Evolutionary conservation across 2,888 invertebrate genomes (phyloP).

Genomic region (Brachycybe producta): DNA sequence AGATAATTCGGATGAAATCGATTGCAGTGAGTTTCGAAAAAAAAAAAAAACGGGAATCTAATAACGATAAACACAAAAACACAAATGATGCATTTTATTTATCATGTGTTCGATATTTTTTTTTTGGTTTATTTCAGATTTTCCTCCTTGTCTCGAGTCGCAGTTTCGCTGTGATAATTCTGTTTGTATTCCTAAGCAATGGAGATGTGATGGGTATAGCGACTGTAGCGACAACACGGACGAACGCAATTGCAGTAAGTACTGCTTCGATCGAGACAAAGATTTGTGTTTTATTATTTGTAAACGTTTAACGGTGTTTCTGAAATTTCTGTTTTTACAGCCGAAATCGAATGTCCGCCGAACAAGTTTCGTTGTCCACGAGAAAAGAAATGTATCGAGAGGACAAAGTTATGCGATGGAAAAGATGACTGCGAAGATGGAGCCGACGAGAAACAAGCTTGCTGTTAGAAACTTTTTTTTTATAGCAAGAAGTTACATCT

Average conservation of each 20-base stretch:
- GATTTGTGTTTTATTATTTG: not conserved
- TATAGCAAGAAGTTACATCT: not conserved
- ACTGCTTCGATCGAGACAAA: not conserved
- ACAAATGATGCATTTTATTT: slow-evolving; percentile 14
- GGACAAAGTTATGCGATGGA: slow-evolving; percentile 77
- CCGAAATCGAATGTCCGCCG: slow-evolving; percentile 71
- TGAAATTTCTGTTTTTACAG: slow-evolving; percentile 17
- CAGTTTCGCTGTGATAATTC: slow-evolving; percentile 89
- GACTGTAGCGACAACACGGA: slow-evolving; percentile 89
- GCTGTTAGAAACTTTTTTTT: slow-evolving; percentile 61
- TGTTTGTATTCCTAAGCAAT: slow-evolving; percentile 68
- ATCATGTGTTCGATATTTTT: not conserved
- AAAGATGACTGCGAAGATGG: slow-evolving; percentile 82
- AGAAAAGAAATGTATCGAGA: slow-evolving; percentile 72
- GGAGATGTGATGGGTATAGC: slow-evolving; percentile 40
- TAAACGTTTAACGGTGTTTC: too few species aligned
- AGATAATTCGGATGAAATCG: slow-evolving; percentile 77
- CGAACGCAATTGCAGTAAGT: slow-evolving; percentile 61
- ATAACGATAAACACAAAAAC: slow-evolving; percentile 21
- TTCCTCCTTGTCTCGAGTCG: slow-evolving; percentile 72
- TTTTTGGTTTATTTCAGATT: slow-evolving; percentile 44
- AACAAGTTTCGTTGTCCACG: slow-evolving; percentile 81
- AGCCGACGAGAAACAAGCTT: slow-evolving; percentile 68
- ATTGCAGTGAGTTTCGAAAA: slow-evolving; percentile 83
- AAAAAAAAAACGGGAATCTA: slow-evolving; percentile 30